Evolutionary conservation across 2,888 invertebrate species (phyloP), one percentile per base, ranked within the genome.

Genomic region (Pollenia labialis): DNA sequence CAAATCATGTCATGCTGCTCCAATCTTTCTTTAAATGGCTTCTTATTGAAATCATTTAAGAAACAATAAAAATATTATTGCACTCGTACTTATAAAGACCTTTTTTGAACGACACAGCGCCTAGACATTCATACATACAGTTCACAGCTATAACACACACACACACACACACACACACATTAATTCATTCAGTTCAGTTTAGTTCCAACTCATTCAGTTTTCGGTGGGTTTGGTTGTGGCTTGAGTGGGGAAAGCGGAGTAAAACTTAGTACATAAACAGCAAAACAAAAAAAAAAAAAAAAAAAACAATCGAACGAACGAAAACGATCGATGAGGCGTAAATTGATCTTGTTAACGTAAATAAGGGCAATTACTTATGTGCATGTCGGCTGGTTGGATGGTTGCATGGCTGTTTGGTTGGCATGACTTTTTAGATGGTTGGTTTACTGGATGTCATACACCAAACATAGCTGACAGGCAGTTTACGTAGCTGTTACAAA

Each of bases 271-370:
- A 74, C 50, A 81, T 58, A 58, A 66, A 58, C 6, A 16, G 14
- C 23, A 32, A 32, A 32, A 23, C 1, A 23, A 32, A 32, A 32
- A 32, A 18, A 74, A 52, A 12, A 54, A 76, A 14, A 16, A 18
- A 52, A 46, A 18, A 71, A 42, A 69, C 46, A 81, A 40, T 74
- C 80, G 68, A 75, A 66, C 81, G 52, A 82, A 58, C 42, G 68
- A 75, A 79, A 82, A 79, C 85, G 76, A 80, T 85, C 87, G 85
- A 83, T 85, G 85, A 87, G 85, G 87, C 87, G 87, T 87, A 87
- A 87, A 87, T 85, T 87, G 87, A 87, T 87, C 87, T 87, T 85
- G 87, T 87, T 87, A 85, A 81, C 84, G 87, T 85, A 85, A 87
- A 87, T 87, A 87, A 87, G 87, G 87, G 87, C 87, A 87, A 87